Base-by-base conservation (phyloP, 2,113 vertebrate species). In the Protobothrops mucrosquamatus region DNA sequence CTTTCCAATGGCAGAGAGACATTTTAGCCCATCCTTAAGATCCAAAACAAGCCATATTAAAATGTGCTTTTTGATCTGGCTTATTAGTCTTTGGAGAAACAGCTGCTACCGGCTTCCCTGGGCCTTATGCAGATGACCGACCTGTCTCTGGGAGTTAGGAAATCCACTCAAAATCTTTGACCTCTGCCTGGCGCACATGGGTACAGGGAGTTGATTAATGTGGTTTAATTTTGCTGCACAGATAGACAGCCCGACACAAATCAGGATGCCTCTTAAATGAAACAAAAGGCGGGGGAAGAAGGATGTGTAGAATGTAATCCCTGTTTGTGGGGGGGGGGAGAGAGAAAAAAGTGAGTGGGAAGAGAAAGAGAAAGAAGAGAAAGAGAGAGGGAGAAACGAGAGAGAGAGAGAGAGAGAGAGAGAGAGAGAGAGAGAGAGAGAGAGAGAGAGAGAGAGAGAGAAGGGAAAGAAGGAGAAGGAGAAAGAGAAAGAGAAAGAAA, bases 41-140 rank as follows among this genome's bases (percentile, higher is more conserved):
- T 95, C 52, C 57, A 57, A 64, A 92, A 54, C 57, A 91, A 11
- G 87, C 88, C 23, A 43, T 55, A 92, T 88, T 91, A 92, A 59
- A 7, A 20, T 18, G 92, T 93, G 64, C 12, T 18, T 93, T 89
- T 92, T 91, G 93, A 55, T 85, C 61, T 85, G 74, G 51, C 95
- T 95, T 94, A 93, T 93, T 97, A 97, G 91, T 90, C 52, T 91
- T 96, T 43, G 93, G 69, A 26, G 88, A 95, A 97, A 93, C 95
- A 97, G 94, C 91, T 96, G 87, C 95, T 96, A 11, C 94, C 89
- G 87, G 90, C 94, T 94, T 95, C 94, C 85, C 93, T 94, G 91
- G 48, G 59, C 10, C 92, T 92, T 57, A 88, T 95, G 93, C 93
- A 93, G 93, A 95, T 95, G 94, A 92, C 95, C 92, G 94, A 95